phyloP scores from a whole-genome alignment of 2,888 invertebrate species.

The Choristoneura rosaceana region DNA sequence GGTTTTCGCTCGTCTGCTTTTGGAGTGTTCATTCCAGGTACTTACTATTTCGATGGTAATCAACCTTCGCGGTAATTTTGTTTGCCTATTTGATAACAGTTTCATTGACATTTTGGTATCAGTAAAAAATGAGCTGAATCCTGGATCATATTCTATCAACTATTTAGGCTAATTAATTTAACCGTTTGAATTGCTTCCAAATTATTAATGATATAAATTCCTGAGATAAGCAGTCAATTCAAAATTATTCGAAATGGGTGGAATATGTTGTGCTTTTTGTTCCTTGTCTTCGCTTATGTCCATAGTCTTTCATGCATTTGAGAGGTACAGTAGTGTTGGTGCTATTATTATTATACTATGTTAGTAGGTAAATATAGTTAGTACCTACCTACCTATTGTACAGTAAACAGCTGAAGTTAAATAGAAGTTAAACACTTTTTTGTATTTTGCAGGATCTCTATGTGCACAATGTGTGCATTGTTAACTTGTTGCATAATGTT shows the following conservation, averaged over 20 bases:
- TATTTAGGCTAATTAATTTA: background rate
- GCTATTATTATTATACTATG: background rate
- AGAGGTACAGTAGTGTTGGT: slow-evolving; percentile 60
- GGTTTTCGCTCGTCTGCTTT: too few relatives aligned
- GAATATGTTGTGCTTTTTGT: slow-evolving; percentile 63
- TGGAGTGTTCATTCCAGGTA: too few relatives aligned
- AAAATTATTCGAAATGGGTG: slow-evolving; percentile 67
- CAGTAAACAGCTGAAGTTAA: background rate
- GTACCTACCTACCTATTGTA: background rate
- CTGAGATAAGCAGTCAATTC: slow-evolving; percentile 14
- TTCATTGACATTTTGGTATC: background rate
- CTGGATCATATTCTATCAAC: slow-evolving; percentile 4
- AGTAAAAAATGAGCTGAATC: background rate
- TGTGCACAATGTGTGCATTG: slow-evolving; percentile 76
- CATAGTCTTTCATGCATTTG: slow-evolving; percentile 69
- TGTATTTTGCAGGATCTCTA: slow-evolving; percentile 64
- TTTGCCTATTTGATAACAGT: background rate
- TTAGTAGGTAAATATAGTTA: background rate
- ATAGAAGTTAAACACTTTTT: background rate
- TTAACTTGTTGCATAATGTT: slow-evolving; percentile 71
- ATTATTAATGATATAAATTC: slow-evolving; percentile 4
- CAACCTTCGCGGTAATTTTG: background rate
- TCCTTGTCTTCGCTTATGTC: slow-evolving; percentile 73
- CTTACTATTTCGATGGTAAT: too few relatives aligned
- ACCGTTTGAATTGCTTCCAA: background rate